Percentiles rank a stretch among this genome's conserved stretches.
These are phyloP conservation scores for Melolontha melolontha DNA, from an alignment of 2,888 invertebrate genomes.

Conservation along the genomic window DNA sequence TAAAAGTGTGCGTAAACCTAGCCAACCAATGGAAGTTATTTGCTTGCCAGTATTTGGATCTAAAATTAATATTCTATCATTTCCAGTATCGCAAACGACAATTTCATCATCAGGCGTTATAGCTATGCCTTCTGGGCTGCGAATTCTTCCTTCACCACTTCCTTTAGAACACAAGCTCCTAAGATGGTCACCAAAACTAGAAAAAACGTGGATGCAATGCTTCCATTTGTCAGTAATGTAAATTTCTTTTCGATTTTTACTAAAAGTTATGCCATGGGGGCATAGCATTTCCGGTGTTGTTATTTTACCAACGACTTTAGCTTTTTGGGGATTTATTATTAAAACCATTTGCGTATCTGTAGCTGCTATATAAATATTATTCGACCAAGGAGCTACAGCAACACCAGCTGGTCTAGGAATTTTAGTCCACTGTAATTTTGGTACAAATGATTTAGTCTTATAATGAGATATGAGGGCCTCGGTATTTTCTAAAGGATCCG, in stretches of 20 bases:
- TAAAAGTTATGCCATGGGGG: conserved; percentile 73
- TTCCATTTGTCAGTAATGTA: conserved; percentile 77
- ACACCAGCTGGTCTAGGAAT: conserved; percentile 77
- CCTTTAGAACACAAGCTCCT: conserved; percentile 76
- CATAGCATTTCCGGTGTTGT: conserved; percentile 72
- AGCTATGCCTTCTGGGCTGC: conserved; percentile 81
- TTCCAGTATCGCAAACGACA: conserved; percentile 83
- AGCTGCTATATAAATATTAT: conserved; percentile 76
- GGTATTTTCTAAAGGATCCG: conserved; percentile 68
- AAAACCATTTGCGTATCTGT: conserved; percentile 60
- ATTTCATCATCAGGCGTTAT: conserved; percentile 69
- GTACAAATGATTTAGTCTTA: conserved; percentile 69
- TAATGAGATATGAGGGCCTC: conserved; percentile 67
- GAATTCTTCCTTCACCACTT: conserved; percentile 71
- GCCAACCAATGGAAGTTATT: conserved; percentile 72
- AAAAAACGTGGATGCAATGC: conserved; percentile 77
- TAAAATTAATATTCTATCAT: conserved; percentile 75
- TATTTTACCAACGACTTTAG: conserved; percentile 68
- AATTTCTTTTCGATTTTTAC: conserved; percentile 69
- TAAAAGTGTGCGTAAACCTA: conserved; percentile 69
- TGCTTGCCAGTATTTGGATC: conserved; percentile 72
- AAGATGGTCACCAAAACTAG: conserved; percentile 72
- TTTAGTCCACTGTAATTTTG: conserved; percentile 70
- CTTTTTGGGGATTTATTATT: conserved; percentile 56
- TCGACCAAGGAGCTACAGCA: conserved; percentile 73